Conservation (phyloP, 1,140 invertebrate species). For the Orussus abietinus region DNA sequence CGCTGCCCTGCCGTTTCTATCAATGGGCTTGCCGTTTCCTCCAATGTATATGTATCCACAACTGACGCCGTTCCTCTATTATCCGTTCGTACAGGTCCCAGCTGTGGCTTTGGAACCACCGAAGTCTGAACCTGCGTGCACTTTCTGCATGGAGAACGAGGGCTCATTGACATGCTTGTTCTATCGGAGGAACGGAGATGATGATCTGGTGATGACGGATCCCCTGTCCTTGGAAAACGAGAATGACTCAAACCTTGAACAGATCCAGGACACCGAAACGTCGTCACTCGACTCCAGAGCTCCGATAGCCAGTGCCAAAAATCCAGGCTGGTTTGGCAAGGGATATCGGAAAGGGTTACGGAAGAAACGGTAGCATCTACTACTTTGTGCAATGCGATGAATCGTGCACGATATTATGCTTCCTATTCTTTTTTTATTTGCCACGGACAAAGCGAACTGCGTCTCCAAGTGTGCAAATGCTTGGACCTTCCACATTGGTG, state of each 20-base stretch:
- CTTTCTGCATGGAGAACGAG: constrained; percentile 50
- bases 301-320: constrained; percentile 42
- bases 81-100: constrained; percentile 42
- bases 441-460: no score
- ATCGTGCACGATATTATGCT: no score
- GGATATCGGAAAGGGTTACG: constrained; percentile 57
- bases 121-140: constrained; percentile 45
- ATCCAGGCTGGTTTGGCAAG: constrained; percentile 66
- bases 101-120: constrained; percentile 23
- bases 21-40: constrained; percentile 51
- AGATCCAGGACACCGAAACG: constrained; percentile 28
- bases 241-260: constrained; percentile 21
- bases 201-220: constrained; percentile 20
- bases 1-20: constrained; percentile 46
- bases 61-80: constrained; percentile 43
- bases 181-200: constrained; percentile 39
- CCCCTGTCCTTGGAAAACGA: constrained; percentile 5
- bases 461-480: no score
- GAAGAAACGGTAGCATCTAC: constrained; percentile 53
- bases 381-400: no score
- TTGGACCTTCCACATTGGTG: no score
- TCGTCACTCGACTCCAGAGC: constrained; percentile 30
- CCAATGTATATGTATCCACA: constrained; percentile 49
- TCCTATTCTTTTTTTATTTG: no score
- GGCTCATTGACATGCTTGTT: constrained; percentile 46